These are phyloP conservation scores for Neopipo cinnamomea DNA, from an alignment of 2,113 vertebrate genomes.

Conservation along the genomic window DNA sequence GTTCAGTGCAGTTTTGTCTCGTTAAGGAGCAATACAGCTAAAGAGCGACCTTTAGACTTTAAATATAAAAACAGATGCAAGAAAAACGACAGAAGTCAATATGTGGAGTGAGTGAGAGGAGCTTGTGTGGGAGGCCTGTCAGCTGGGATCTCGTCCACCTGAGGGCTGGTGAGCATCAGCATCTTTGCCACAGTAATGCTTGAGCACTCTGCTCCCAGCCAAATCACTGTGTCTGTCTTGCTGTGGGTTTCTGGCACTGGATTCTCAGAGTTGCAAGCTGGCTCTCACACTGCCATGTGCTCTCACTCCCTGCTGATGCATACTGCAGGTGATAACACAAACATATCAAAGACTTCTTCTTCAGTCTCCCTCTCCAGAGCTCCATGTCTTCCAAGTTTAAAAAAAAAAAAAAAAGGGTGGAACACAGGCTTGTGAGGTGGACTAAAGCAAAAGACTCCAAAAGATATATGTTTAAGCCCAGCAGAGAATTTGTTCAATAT, in stretches of 20 bases:
- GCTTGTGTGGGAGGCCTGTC: background rate
- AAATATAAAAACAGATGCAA: background rate
- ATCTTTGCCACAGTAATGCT: background rate
- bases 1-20: background rate
- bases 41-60: background rate
- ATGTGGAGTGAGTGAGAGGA: background rate
- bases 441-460: background rate
- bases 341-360: background rate
- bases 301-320: background rate
- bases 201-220: background rate
- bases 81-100: background rate
- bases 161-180: background rate
- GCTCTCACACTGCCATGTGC: background rate
- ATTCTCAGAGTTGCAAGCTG: background rate
- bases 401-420: background rate
- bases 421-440: background rate
- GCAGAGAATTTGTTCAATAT: background rate
- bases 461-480: background rate
- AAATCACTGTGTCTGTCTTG: background rate
- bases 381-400: background rate
- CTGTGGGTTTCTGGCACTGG: background rate
- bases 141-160: background rate
- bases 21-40: background rate
- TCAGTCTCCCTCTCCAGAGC: background rate
- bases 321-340: background rate